Conservation (phyloP, 2,888 invertebrate genomes). For the Cordylochernes scorpioides region DNA sequence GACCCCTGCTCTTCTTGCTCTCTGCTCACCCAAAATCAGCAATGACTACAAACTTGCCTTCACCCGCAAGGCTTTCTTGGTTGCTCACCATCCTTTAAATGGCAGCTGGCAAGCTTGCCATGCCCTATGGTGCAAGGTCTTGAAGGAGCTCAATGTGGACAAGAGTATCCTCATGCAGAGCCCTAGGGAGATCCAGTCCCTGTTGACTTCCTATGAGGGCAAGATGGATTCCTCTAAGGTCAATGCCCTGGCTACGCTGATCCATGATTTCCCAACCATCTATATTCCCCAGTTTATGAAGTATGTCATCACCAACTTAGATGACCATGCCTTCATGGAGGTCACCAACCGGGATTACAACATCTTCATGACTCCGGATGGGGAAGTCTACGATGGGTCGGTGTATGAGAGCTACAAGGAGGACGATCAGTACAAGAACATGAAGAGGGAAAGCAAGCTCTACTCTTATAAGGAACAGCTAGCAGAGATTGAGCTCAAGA, state of each 20-base stretch:
- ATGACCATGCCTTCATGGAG: slow-evolving; percentile 28
- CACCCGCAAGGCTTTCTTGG: too few species aligned
- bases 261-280: slow-evolving; percentile 34
- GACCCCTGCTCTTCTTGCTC: too few species aligned
- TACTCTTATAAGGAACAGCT: slow-evolving; percentile 90
- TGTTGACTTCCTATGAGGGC: too few species aligned
- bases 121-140: too few species aligned
- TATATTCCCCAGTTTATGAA: slow-evolving; percentile 37
- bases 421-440: slow-evolving; percentile 35
- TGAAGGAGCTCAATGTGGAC: too few species aligned
- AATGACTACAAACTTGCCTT: too few species aligned
- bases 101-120: too few species aligned
- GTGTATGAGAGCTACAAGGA: slow-evolving; percentile 37
- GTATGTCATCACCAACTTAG: slow-evolving; percentile 32
- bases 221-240: slow-evolving; percentile 31
- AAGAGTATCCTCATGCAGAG: too few species aligned
- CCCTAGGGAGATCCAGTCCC: too few species aligned
- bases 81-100: too few species aligned
- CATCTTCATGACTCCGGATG: slow-evolving; percentile 55
- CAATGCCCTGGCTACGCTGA: slow-evolving; percentile 43
- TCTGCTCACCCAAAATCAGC: too few species aligned
- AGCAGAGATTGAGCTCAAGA: slow-evolving; percentile 69
- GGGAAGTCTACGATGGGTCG: slow-evolving; percentile 67
- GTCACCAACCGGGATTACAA: slow-evolving; percentile 53
- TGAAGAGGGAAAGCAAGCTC: slow-evolving; percentile 81